Conservation (phyloP, 2,797 vertebrate genomes). For the Molossus molossus region DNA sequence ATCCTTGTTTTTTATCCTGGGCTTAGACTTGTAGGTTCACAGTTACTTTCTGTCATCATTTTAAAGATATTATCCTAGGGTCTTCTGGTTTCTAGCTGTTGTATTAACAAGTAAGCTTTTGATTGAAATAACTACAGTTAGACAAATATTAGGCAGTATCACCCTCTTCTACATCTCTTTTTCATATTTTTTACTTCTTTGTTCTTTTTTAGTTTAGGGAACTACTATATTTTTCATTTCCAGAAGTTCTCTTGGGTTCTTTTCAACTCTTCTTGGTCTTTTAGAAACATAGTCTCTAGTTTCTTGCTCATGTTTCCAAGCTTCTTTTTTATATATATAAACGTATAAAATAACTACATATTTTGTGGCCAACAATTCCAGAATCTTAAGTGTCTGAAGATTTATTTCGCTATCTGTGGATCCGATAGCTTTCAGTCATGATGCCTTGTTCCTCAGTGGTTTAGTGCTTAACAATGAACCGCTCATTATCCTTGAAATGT, state of each 20-base stretch:
- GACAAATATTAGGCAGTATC: background rate
- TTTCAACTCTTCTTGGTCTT: background rate
- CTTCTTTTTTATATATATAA: background rate
- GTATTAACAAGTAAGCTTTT: background rate
- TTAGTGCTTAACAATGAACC: background rate
- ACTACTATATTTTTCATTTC: background rate
- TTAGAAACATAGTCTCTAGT: background rate
- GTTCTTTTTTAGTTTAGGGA: background rate
- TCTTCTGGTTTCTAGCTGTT: background rate
- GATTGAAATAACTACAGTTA: background rate
- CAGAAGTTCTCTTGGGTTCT: background rate
- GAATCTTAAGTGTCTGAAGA: background rate
- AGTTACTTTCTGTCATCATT: background rate
- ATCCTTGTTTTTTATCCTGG: constrained; percentile 10
- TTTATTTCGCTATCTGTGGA: background rate
- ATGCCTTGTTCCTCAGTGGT: background rate
- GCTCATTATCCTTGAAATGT: background rate
- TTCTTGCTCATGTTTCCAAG: background rate
- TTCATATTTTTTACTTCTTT: background rate
- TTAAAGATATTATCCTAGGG: background rate
- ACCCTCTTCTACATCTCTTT: background rate
- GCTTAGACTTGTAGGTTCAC: background rate
- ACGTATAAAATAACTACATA: background rate
- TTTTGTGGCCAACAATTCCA: background rate
- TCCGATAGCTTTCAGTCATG: background rate